These are phyloP conservation scores for Athene noctua DNA, from an alignment of 2,113 vertebrate genomes.

Conservation along the genomic window DNA sequence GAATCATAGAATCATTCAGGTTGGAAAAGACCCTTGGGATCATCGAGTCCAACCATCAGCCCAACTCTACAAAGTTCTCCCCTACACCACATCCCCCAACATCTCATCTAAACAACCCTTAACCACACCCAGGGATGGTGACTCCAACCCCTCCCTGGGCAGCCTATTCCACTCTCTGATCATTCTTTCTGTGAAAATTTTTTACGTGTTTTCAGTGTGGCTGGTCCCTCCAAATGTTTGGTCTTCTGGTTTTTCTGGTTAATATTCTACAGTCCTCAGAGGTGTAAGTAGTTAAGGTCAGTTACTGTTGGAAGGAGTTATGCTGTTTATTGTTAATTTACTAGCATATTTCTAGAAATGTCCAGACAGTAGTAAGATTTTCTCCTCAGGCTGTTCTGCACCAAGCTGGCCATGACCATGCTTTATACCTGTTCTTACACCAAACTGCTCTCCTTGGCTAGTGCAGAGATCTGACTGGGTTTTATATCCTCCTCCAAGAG, in stretches of 20 bases:
- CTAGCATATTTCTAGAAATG: neutral
- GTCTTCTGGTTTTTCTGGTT: neutral
- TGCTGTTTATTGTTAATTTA: neutral
- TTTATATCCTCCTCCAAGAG: neutral
- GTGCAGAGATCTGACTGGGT: neutral
- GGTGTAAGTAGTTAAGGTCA: neutral
- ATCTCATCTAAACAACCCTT: no score
- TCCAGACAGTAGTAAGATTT: neutral
- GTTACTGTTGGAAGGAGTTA: neutral
- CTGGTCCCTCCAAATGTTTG: neutral
- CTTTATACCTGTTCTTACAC: neutral
- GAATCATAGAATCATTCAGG: no score
- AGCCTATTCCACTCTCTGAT: no score
- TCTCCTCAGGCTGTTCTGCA: neutral
- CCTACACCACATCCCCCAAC: no score
- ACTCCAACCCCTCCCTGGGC: no score
- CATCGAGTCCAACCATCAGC: no score
- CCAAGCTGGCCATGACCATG: neutral
- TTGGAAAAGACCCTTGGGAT: no score
- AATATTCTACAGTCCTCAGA: neutral
- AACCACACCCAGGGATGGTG: no score
- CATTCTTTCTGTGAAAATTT: no score
- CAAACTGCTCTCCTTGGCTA: neutral
- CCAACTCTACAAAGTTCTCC: no score
- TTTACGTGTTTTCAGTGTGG: neutral